Conservation (phyloP, 2,888 invertebrate species). For the Lysandra bellargus region DNA sequence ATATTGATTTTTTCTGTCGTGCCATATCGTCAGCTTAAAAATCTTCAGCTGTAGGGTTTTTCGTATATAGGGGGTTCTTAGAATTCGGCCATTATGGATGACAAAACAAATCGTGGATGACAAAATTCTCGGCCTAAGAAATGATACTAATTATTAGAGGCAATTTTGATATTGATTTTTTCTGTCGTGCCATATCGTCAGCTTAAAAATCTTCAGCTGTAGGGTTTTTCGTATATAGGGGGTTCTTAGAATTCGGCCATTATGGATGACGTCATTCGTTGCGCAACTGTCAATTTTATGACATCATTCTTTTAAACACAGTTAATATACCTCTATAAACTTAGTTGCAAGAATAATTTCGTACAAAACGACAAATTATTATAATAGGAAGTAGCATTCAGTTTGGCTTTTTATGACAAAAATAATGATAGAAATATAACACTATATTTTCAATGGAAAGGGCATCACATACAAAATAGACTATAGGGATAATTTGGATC, state of each 20-base stretch:
- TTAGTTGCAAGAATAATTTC: conserved; percentile 21
- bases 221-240: background rate
- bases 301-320: background rate
- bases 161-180: background rate
- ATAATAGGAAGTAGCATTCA: too few species aligned
- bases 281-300: conserved; percentile 8
- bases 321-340: background rate
- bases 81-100: background rate
- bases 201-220: background rate
- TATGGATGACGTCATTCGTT: conserved; percentile 9
- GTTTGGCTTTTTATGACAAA: too few species aligned
- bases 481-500: too few species aligned
- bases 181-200: background rate
- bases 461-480: background rate
- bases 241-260: background rate
- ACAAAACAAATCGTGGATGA: too few species aligned
- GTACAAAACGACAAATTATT: background rate
- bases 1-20: background rate
- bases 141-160: too few species aligned
- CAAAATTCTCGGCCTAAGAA: too few species aligned
- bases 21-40: background rate
- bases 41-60: background rate
- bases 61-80: background rate
- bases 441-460: background rate
- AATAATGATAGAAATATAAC: too few species aligned